Conservation (phyloP, 23 tunicate genomes). For the Ascidia mentula region DNA sequence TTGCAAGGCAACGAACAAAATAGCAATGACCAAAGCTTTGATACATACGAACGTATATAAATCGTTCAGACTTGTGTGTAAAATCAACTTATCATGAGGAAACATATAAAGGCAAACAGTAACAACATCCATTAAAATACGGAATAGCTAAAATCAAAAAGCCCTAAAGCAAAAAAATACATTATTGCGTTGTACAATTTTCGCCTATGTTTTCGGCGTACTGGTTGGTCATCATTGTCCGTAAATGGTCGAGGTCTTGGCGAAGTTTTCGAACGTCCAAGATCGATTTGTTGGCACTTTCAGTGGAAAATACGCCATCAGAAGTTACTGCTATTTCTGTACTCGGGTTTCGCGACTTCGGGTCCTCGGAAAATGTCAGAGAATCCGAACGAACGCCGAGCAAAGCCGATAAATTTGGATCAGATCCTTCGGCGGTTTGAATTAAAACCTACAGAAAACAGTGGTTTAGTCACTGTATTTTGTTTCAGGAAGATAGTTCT, state of each 20-base stretch:
- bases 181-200: constrained; percentile 75
- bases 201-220: constrained; percentile 80
- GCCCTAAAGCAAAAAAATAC: neutral
- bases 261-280: constrained; percentile 55
- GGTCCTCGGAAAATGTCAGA: constrained; percentile 14
- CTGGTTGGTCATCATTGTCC: constrained; percentile 67
- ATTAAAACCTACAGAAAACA: constrained; percentile 31
- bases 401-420: constrained; percentile 75
- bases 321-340: neutral
- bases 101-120: neutral
- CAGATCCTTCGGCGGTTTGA: constrained; percentile 64
- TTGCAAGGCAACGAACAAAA: neutral
- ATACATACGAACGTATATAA: neutral
- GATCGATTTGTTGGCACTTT: constrained; percentile 16
- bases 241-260: constrained; percentile 65
- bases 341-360: neutral
- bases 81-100: neutral
- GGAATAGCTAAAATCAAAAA: neutral
- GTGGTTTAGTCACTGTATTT: neutral
- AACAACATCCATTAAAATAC: neutral
- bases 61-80: neutral
- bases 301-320: constrained; percentile 22
- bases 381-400: constrained; percentile 45
- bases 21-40: neutral
- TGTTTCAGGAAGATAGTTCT: too few species aligned